Conservation (phyloP, 2,113 vertebrate genomes). For the Dermatemys mawii region DNA sequence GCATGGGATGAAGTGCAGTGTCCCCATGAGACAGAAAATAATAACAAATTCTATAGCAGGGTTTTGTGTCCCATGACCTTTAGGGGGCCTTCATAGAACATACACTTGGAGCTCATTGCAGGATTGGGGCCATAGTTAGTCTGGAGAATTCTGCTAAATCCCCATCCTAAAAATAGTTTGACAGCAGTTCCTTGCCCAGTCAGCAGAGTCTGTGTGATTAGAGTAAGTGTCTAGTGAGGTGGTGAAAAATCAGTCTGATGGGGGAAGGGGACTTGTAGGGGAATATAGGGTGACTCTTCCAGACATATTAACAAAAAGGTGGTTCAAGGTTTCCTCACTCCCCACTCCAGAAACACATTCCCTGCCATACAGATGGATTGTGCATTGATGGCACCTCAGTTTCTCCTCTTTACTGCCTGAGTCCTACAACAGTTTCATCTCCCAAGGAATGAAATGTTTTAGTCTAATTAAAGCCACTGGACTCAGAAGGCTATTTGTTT, state of each 20-base stretch:
- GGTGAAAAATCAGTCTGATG: background rate
- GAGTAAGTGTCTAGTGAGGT: background rate
- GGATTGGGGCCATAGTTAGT: background rate
- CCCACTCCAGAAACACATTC: background rate
- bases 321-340: accelerated
- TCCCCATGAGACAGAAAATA: background rate
- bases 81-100: background rate
- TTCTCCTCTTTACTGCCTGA: background rate
- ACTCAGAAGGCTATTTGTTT: background rate
- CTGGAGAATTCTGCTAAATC: background rate
- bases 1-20: background rate
- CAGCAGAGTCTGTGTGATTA: background rate
- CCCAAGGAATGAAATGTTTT: background rate
- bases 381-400: background rate
- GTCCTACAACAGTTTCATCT: background rate
- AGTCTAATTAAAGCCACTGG: background rate
- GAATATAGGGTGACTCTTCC: background rate
- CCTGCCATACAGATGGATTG: background rate
- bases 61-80: background rate
- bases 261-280: background rate
- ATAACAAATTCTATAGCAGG: background rate
- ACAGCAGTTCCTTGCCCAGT: background rate
- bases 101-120: background rate
- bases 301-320: background rate
- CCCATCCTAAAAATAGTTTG: background rate